Base-by-base conservation (phyloP, 1,140 invertebrate genomes). In the Wiebesia pumilae region DNA sequence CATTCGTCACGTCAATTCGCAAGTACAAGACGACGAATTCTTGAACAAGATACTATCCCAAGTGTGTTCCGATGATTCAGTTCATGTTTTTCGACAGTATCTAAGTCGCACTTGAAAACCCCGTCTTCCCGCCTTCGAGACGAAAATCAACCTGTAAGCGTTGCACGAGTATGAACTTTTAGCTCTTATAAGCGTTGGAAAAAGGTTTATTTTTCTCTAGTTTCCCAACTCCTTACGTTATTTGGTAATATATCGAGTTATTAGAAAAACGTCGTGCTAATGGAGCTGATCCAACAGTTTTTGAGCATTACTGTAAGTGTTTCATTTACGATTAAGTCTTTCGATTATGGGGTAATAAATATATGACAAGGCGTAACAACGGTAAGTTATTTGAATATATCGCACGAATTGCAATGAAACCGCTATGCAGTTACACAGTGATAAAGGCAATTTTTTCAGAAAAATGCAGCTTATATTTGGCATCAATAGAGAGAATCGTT, bases 1-100 rank as follows among this genome's bases (percentile, higher is more conserved):
- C 14, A 43, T n/a, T 78, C 12, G 75, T 51, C 40, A 78, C 14
- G 40, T 78, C 40, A 78, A 78, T 78, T 78, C 16, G 12, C 3
- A 51, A 78, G 54, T 30, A 33, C 69, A 73, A 73, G 69, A 73
- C 69, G 35, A 38, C 35, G 35, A 73, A 38, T 73, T 21, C 69
- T 35, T 73, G 35, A 73, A 38, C 19, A 33, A 35, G 35, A 51
- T 78, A n/a, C 35, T 71, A 35, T 71, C 16, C 69, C 12, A 35
- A 38, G 69, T 71, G 35, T 71, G 30, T 71, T 71, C 69, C 16
- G 16, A 71, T 38, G 30, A 38, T 71, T 0, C 16, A 71, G 16
- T 71, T 71, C 30, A 71, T 71, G 38, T 67, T 67, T 67, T 67
- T n/a, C 30, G 27, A 54, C 51, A 21, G 51, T 54, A 54, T 54